Base-by-base conservation (phyloP, 2,888 invertebrate species). In the Ptychoptera contaminata region DNA sequence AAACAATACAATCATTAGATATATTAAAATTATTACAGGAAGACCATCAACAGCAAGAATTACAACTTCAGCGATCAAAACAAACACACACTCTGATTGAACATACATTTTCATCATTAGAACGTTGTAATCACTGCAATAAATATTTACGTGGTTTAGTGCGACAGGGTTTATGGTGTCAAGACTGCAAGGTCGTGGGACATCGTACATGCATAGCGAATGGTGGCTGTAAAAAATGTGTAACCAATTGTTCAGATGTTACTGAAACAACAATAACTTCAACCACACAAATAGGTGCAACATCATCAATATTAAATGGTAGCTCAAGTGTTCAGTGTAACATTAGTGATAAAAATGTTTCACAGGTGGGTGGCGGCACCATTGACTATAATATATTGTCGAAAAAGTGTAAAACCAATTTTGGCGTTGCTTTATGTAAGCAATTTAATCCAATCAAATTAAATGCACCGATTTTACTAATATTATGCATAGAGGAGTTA, bases 61-160 rank as follows among this genome's bases (percentile, higher is more conserved):
- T 16, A 15, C 34, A 34, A 8, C 6, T 7, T 1, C 36, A 15
- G 11, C 37, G 11, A 4, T 23, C 10, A n/a, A 8, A 37, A 37
- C 8, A 23, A 34, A 6, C 10, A 16, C 68, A 68, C 53, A 61
- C 69, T 53, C 67, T 80, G 53, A 63, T 71, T 40, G 75, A 78
- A 52, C 76, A 77, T 58, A 79, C 76, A 55, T 82, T 81, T 62
- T 73, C 74, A 52, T 68, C 70, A 46, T 65, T 81, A 55, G 76
- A 80, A 61, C 69, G 72, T 52, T 83, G 82, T 65, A 77, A 77
- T 61, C 76, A 79, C 61, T 83, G 83, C 63, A 74, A 77, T 61
- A 77, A 77, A 61, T 78, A 74, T 60, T 68, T 82, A 50, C 68
- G 77, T 52, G 81, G 81, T 39, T 65, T 82, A 38, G 66, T 77